Percentiles rank a stretch among this genome's conserved stretches.
phyloP scores from a whole-genome alignment of 2,797 vertebrate genomes.

The Notolepis coatsorum region DNA sequence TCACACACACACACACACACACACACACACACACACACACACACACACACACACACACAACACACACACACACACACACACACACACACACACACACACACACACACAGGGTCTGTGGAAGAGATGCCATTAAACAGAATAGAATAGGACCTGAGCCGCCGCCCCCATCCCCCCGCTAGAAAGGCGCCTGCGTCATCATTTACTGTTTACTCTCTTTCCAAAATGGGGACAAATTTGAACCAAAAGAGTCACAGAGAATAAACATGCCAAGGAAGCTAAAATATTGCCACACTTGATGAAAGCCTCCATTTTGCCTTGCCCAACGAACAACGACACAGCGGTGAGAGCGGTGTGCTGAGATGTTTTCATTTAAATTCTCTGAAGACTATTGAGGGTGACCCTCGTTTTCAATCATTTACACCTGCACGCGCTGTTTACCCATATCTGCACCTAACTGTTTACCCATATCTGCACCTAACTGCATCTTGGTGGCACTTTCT shows the following conservation, averaged over 20 bases:
- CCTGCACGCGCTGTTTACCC: background rate
- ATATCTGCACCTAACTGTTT: background rate
- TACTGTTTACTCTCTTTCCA: slow-evolving; percentile 58
- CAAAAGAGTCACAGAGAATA: slow-evolving; percentile 44
- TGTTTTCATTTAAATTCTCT: slow-evolving; percentile 23
- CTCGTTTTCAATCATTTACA: slow-evolving; percentile 17
- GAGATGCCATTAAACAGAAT: slow-evolving; percentile 15
- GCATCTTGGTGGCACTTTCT: no score
- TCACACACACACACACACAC: slow-evolving; percentile 40
- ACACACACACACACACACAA: background rate
- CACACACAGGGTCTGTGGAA: background rate
- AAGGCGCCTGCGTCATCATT: slow-evolving; percentile 64
- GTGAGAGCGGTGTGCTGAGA: slow-evolving; percentile 36
- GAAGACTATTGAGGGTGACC: slow-evolving; percentile 14
- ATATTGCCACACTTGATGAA: slow-evolving; percentile 38
- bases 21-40: background rate
- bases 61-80: slow-evolving; percentile 5
- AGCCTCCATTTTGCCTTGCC: slow-evolving; percentile 32
- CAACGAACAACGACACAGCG: slow-evolving; percentile 9
- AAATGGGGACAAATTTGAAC: slow-evolving; percentile 68
- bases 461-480: no score
- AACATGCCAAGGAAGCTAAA: slow-evolving; percentile 17
- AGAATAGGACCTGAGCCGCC: background rate
- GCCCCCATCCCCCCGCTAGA: slow-evolving; percentile 38
- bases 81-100: slow-evolving; percentile 17